phyloP scores from a whole-genome alignment of 2,888 invertebrate genomes.

The Eremobia ochroleuca region DNA sequence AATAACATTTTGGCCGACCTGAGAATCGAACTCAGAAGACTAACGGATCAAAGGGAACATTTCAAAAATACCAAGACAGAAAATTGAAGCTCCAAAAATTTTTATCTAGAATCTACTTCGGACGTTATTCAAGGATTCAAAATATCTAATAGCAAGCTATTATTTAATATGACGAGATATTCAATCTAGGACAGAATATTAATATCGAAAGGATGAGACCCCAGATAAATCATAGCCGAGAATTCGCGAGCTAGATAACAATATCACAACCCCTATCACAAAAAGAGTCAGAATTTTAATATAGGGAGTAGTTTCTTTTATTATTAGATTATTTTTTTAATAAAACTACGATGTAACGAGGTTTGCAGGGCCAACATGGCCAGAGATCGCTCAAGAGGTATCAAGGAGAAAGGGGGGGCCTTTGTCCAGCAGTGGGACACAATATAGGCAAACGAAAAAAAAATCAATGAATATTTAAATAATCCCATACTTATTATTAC shows the following conservation, averaged over 20 bases:
- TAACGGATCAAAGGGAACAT: background rate
- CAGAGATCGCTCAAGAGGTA: no score
- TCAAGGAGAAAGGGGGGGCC: no score
- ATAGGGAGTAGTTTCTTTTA: background rate
- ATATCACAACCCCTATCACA: background rate
- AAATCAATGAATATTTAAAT: background rate
- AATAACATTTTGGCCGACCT: no score
- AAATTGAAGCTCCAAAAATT: background rate
- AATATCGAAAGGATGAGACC: constrained; percentile 26
- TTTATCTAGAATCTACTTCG: background rate
- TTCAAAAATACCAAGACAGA: background rate
- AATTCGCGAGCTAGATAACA: constrained; percentile 9
- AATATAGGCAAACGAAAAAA: no score
- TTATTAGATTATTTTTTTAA: background rate
- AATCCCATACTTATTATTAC: no score
- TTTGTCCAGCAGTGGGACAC: no score
- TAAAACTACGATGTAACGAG: no score
- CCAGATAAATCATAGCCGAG: background rate
- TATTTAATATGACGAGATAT: constrained; percentile 23
- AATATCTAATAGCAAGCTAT: constrained; percentile 5
- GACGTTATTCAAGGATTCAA: background rate
- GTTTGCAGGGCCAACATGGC: no score
- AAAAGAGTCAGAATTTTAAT: constrained; percentile 2
- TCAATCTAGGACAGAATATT: constrained; percentile 31
- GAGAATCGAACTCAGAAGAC: no score